Evolutionary conservation across 1,140 invertebrate genomes (phyloP), one percentile per base, ranked within the genome.

Genomic region (Harlomillsia oculata): DNA sequence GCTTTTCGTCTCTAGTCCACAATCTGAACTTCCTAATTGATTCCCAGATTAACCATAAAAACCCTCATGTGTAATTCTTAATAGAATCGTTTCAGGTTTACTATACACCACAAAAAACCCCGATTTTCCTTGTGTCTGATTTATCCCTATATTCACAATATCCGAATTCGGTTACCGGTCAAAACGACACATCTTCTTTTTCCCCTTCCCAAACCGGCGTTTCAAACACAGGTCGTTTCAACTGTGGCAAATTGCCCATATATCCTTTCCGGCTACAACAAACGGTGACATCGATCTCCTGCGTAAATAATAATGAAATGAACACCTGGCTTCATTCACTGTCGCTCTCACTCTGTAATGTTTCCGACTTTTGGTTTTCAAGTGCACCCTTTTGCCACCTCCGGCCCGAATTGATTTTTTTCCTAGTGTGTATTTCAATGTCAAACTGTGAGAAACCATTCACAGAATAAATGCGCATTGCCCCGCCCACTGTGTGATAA

Each of bases 231-330:
- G n/a, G n/a, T n/a, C n/a, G n/a, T n/a, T n/a, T n/a, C n/a, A n/a
- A n/a, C n/a, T n/a, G n/a, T n/a, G n/a, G n/a, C n/a, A n/a, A n/a
- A n/a, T n/a, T n/a, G n/a, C n/a, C n/a, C n/a, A n/a, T n/a, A n/a
- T n/a, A n/a, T n/a, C n/a, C n/a, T n/a, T n/a, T n/a, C n/a, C n/a
- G n/a, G n/a, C n/a, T n/a, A n/a, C n/a, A n/a, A n/a, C n/a, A n/a
- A 30, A 48, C 34, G 45, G 29, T 32, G 30, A 48, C 34, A 28
- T 32, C 28, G 36, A 30, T 48, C 29, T 16, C 30, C 45, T 18
- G 30, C 34, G 28, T 48, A 48, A 48, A 48, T 48, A 48, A 48
- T 48, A 32, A 48, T 48, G 45, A 30, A 48, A 48, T 48, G 45
- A 48, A 48, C 45, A 48, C 45, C 45, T 48, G 45, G 45, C 45